Base-by-base conservation (phyloP, 2,888 invertebrate genomes). In the Ornithoptera priamus region DNA sequence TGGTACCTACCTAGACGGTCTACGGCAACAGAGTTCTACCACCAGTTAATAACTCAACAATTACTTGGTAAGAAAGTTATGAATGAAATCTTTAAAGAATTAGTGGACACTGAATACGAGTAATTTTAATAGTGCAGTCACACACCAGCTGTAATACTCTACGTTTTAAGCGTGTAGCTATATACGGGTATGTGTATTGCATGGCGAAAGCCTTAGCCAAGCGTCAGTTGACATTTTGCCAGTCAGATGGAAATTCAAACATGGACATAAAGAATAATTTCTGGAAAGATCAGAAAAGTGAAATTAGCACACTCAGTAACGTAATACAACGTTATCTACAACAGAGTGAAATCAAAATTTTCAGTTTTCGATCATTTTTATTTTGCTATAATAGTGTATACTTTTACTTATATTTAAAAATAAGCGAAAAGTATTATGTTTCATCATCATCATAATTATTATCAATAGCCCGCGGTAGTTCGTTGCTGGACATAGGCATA, bases 221-320 rank as follows among this genome's bases (percentile, higher is more conserved):
- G 53, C 56, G 56, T 65, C 57, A 20, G 57, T 64, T 71, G 70
- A 67, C 70, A 17, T 65, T 50, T 57, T 66, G 70, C 70, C 70
- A 71, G 61, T 60, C 30, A 64, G n/a, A 60, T 64, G 57, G 59
- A 67, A 67, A 67, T 70, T 64, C 67, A 63, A 70, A 67, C 67
- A 60, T 22, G 60, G 42, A 62, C 57, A 62, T 42, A 20, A 58
- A 56, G 65, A 65, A 62, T 62, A 65, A 58, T 70, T 67, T 64
- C 70, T 64, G 39, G 46, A 64, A 63, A 59, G 46, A 60, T 63
- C 20, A 56, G 64, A 57, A 58, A 65, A 58, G 62, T 69, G 30
- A 65, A 69, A 69, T 69, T 65, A 69, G 65, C 65, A 61, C 50
- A 39, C 24, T 20, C 56, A 50, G 60, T 59, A 53, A 59, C 22